A percentile compares a stretch with the other conserved stretches of the same genome.
phyloP scores from a whole-genome alignment of 37 sponge, comb jelly and placozoan genomes.

The Bolinopsis microptera region DNA sequence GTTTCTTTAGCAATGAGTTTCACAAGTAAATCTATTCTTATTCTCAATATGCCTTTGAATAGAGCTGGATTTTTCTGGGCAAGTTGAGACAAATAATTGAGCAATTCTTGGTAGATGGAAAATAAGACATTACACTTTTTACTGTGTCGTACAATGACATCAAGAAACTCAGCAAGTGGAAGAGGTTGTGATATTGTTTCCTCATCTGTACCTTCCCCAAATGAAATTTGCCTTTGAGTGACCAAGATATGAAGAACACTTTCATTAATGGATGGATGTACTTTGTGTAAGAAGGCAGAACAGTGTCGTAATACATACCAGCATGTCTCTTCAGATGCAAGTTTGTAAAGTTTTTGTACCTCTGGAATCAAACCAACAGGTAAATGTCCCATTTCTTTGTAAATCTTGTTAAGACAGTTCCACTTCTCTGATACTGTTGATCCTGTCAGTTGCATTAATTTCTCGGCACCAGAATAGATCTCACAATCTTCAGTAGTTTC shows the following conservation, averaged over 20 bases:
- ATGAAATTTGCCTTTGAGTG: constrained; percentile 33
- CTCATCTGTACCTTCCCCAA: not conserved
- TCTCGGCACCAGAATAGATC: too few relatives aligned
- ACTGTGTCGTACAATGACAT: not conserved
- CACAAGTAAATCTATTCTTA: constrained; percentile 6
- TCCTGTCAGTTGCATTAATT: too few relatives aligned
- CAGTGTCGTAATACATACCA: constrained; percentile 34
- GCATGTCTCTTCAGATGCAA: not conserved
- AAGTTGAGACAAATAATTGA: constrained; percentile 21
- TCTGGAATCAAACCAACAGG: not conserved
- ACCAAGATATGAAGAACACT: constrained; percentile 39
- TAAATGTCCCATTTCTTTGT: not conserved
- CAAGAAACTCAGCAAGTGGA: not conserved
- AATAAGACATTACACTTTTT: not conserved
- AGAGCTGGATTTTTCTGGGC: not conserved
- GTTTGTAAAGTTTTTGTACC: not conserved
- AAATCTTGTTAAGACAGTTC: not conserved
- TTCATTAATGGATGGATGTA: constrained; percentile 1
- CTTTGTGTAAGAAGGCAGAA: not conserved
- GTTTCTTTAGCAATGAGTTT: constrained; percentile 47
- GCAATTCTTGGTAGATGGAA: constrained; percentile 23
- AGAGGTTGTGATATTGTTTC: constrained; percentile 57
- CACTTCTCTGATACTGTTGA: not conserved
- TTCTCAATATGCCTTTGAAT: not conserved
- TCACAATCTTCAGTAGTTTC: too few relatives aligned